Evolutionary conservation across 2,888 invertebrate species (phyloP), one percentile per base, ranked within the genome.

Genomic region (Creontiades dilutus): DNA sequence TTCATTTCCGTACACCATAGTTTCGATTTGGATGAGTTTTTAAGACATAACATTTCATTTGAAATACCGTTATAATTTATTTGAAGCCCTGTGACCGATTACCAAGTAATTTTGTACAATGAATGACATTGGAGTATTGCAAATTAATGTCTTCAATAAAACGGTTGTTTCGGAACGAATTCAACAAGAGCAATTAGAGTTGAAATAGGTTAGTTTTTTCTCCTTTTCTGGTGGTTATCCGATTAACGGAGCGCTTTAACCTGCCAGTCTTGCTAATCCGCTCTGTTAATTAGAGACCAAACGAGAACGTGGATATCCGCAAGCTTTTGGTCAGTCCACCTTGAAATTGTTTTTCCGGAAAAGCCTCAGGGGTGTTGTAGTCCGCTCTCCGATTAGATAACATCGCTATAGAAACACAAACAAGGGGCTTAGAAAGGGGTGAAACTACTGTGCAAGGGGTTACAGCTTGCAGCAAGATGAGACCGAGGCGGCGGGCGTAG

Each of bases 271-370:
- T 47, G 86, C 75, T 86, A 86, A 86, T 86, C 86, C 76, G 16
- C 86, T 76, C 76, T 76, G 86, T 86, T 86, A 86, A 86, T 86
- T 86, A 55, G 86, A 75, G 68, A 55, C 86, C 75, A 86, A 55
- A 86, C 47, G 55, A 82, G 48, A 82, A 46, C 48, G 82, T 48
- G 82, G 86, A 86, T 86, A 86, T 48, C 86, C 86, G 46, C 86
- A 47, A 55, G 76, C 86, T 86, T 68, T 86, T 68, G 76, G 86
- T 76, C 86, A 86, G 37, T 86, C 86, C 86, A 86, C 86, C 86
- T 86, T 86, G 86, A 86, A 86, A 86, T 86, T 86, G 86, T 86
- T 86, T 85, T 86, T 75, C 76, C 86, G 23, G 75, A 68, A 78
- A 46, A 46, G 46, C 78, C 78, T 76, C 16, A n/a, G 47, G 28